Evolutionary conservation across 1,140 invertebrate genomes (phyloP).

Genomic region (Drosophila tristis): DNA sequence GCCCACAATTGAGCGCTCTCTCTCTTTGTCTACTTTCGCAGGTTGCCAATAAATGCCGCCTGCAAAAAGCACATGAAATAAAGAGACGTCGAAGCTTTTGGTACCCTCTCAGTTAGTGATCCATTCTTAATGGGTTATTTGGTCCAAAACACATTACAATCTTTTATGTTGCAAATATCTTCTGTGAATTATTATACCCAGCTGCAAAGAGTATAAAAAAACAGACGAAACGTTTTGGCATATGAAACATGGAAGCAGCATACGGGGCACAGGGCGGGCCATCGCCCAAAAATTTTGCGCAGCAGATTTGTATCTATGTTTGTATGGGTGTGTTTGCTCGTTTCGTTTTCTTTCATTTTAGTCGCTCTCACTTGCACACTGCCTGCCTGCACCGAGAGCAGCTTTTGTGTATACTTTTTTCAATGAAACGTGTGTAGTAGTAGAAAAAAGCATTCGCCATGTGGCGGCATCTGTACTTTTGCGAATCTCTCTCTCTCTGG

Average conservation of each 20-base stretch:
- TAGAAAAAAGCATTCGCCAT: slow-evolving; percentile 61
- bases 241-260: slow-evolving; percentile 46
- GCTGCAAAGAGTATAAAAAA: slow-evolving; percentile 38
- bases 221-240: slow-evolving; percentile 58
- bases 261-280: slow-evolving; percentile 24
- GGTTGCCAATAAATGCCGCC: slow-evolving; percentile 76
- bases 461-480: slow-evolving; percentile 82
- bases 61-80: slow-evolving; percentile 56
- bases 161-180: too few species aligned
- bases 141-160: too few species aligned
- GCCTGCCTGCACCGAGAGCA: slow-evolving; percentile 27
- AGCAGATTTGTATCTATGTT: slow-evolving; percentile 71
- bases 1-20: slow-evolving; percentile 14
- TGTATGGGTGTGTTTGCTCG: slow-evolving; percentile 39
- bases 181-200: too few species aligned
- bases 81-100: slow-evolving; percentile 3
- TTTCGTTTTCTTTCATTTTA: slow-evolving; percentile 51
- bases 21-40: slow-evolving; percentile 38
- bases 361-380: slow-evolving; percentile 39
- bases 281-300: slow-evolving; percentile 81
- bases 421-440: slow-evolving; percentile 76
- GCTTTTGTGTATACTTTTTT: slow-evolving; percentile 71
- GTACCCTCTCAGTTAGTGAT: too few species aligned
- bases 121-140: too few species aligned
- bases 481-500: slow-evolving; percentile 36